A percentile compares a stretch with the other conserved stretches of the same genome.
Conservation (phyloP, 2,888 invertebrate species). For the Apoda limacodes region DNA sequence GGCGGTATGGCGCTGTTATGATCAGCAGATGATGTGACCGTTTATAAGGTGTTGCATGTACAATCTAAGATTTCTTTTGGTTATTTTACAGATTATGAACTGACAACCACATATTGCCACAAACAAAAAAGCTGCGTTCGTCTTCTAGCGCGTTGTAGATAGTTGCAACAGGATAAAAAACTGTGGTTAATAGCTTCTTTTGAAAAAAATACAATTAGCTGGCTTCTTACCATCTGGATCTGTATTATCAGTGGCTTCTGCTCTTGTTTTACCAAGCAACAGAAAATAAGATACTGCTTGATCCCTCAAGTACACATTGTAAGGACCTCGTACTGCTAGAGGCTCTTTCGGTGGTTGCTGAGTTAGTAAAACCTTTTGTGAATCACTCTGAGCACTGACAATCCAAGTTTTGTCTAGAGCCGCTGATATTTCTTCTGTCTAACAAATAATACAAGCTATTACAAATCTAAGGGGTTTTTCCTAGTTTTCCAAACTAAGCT, state of each 20-base stretch:
- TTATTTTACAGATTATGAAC: no score
- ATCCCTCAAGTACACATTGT: conserved; percentile 81
- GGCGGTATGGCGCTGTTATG: no score
- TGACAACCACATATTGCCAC: no score
- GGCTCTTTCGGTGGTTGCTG: conserved; percentile 71
- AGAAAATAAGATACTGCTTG: conserved; percentile 86
- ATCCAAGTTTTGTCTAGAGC: conserved; percentile 92
- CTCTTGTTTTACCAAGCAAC: conserved; percentile 74
- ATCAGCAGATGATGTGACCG: no score
- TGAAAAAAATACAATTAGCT: not conserved
- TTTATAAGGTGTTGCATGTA: no score
- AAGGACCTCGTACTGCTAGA: conserved; percentile 88
- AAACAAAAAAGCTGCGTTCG: no score
- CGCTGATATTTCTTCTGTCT: conserved; percentile 78
- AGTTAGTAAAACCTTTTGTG: conserved; percentile 77
- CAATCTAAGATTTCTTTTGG: conserved; percentile 4
- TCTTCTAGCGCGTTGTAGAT: no score
- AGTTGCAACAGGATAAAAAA: no score
- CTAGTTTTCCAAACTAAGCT: no score
- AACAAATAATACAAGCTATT: conserved; percentile 27
- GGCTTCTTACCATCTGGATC: conserved; percentile 75
- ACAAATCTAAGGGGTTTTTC: no score
- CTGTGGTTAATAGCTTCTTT: not conserved
- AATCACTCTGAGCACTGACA: conserved; percentile 85
- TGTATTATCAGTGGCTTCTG: conserved; percentile 46